A percentile compares a stretch with the other conserved stretches of the same genome.
Evolutionary conservation across 2,797 vertebrate genomes (phyloP).

Genomic region (Liparis tanakae): DNA sequence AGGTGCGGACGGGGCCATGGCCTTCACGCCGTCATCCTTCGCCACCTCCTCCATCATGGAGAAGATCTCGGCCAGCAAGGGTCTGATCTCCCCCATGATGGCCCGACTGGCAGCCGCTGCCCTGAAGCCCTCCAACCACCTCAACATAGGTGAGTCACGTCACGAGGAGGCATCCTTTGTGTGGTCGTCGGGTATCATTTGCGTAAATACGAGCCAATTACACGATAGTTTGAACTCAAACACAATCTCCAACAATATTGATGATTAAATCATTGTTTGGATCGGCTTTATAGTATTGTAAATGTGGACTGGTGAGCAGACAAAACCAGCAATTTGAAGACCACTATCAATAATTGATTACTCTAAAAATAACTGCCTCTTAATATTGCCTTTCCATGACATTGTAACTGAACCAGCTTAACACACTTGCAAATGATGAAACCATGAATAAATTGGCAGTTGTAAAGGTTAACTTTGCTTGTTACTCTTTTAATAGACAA

Average conservation of each 20-base stretch:
- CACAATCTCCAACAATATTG: not conserved
- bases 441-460: not conserved
- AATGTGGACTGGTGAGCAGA: not conserved
- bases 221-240: not conserved
- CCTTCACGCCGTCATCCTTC: slow-evolving; percentile 87
- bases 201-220: not conserved
- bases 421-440: not conserved
- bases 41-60: slow-evolving; percentile 94
- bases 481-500: slow-evolving; percentile 3
- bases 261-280: not conserved
- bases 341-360: not conserved
- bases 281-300: not conserved
- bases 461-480: slow-evolving; percentile 1
- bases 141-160: slow-evolving; percentile 86
- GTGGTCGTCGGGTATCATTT: not conserved
- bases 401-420: slow-evolving; percentile 1
- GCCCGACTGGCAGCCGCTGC: slow-evolving; percentile 96
- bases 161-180: not conserved
- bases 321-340: too few relatives aligned
- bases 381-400: not conserved
- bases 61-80: slow-evolving; percentile 98
- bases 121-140: slow-evolving; percentile 89
- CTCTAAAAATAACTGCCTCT: not conserved
- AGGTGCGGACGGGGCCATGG: slow-evolving; percentile 80
- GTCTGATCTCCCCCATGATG: slow-evolving; percentile 99